Evolutionary conservation across 2,797 vertebrate genomes (phyloP).

Genomic region (Numenius phaeopus): DNA sequence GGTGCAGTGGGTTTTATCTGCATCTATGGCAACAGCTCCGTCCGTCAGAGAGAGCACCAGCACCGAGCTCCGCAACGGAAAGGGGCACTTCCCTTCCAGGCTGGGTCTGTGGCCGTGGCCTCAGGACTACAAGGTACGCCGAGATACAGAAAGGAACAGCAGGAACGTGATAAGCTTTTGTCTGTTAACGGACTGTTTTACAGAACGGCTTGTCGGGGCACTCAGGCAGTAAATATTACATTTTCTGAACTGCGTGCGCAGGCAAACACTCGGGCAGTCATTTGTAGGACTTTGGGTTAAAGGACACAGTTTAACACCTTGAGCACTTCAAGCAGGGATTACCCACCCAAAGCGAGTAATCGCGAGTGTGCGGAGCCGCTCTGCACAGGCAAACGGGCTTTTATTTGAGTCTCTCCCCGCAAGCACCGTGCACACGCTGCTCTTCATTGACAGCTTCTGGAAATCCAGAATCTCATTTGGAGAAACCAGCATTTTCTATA

Average conservation of each 20-base stretch:
- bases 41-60: not conserved
- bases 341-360: accelerated
- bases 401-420: not conserved
- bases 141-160: not conserved
- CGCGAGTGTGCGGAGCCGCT: accelerated
- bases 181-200: not conserved
- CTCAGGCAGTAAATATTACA: not conserved
- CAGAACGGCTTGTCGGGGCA: not conserved
- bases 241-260: not conserved
- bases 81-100: not conserved
- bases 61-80: not conserved
- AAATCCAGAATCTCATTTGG: not conserved
- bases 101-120: not conserved
- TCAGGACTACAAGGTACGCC: not conserved
- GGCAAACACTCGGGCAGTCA: not conserved
- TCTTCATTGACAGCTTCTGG: accelerated
- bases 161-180: not conserved
- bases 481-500: not conserved
- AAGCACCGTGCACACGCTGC: accelerated
- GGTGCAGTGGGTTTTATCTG: not conserved
- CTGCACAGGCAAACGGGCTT: not conserved
- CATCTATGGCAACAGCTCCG: slow-evolving; percentile 22
- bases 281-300: not conserved
- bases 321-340: not conserved
- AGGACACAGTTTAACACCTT: not conserved